Evolutionary conservation across 2,797 vertebrate species (phyloP), one percentile per base, ranked within the genome.

Genomic region (Neomorphus geoffroyi): DNA sequence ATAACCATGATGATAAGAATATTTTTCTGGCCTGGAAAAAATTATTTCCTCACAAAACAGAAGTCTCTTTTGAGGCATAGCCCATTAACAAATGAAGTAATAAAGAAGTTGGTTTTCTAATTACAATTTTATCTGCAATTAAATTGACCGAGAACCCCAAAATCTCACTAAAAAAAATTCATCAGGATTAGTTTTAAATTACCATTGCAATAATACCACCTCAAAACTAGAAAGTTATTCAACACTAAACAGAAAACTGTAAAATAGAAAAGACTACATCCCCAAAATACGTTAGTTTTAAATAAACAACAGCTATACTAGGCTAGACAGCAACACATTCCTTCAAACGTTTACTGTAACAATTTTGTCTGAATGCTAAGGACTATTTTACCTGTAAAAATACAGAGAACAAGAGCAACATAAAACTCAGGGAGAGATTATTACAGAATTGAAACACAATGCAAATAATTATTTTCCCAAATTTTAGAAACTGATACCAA

Each of bases 121-220:
- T 91, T 69, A 71, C 96, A 91, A 94, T 94, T 86, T 92, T 48
- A 46, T 86, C 79, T 85, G 71, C 41, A 57, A 77, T 64, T 92
- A 78, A 66, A 87, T 37, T 78, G 37, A 84, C 32, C 9, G 30
- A 91, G 32, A 43, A 53, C 6, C n/a, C 11, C 56, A 92, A 92
- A 95, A 88, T 66, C 15, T 26, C 28, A 28, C 60, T 53, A 37
- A 94, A 83, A 96, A 97, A 96, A 97, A 93, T 66, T 86, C 64
- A 64, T 41, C n/a, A 67, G 37, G 67, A 83, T 92, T 64, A 74
- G 28, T 48, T 82, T 92, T 89, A 74, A 95, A 87, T 54, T 58
- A 50, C 22, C 13, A 35, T 10, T 39, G 24, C 18, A 94, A 91
- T 94, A 84, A 54, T 54, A 83, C 48, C 60, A 80, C 43, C 58